phyloP scores from a whole-genome alignment of 2,888 invertebrate genomes.

The Diachrysia chrysitis region DNA sequence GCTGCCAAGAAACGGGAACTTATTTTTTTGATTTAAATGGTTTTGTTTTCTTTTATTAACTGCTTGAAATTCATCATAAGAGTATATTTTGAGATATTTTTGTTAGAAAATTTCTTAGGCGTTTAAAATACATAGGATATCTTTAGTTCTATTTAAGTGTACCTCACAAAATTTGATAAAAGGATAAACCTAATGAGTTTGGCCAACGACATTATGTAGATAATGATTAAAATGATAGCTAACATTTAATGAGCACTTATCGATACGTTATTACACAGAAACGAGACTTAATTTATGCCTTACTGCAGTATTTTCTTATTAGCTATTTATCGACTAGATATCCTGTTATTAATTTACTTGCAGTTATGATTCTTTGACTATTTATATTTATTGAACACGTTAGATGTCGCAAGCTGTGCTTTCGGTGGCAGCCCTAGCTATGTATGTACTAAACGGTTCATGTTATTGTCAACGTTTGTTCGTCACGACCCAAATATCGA shows the following conservation, averaged over 20 bases:
- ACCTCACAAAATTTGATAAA: neutral
- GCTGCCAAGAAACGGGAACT: constrained; percentile 26
- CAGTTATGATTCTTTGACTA: constrained; percentile 15
- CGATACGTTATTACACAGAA: constrained; percentile 24
- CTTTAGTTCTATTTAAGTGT: neutral
- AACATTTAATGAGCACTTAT: constrained; percentile 9
- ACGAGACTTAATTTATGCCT: constrained; percentile 8
- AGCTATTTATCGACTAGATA: constrained; percentile 4
- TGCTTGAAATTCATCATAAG: too few species aligned
- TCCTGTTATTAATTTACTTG: constrained; percentile 16
- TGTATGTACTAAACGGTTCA: constrained; percentile 35
- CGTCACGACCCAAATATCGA: constrained; percentile 76
- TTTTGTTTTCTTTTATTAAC: neutral
- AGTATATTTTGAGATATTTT: too few species aligned
- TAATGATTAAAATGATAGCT: constrained; percentile 21
- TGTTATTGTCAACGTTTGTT: constrained; percentile 65
- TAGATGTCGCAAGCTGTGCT: constrained; percentile 16
- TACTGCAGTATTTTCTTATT: constrained; percentile 5
- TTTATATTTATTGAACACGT: constrained; percentile 55
- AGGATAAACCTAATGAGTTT: constrained; percentile 27
- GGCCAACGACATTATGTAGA: constrained; percentile 10
- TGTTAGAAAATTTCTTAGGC: too few species aligned
- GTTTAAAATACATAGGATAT: neutral
- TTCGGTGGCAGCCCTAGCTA: constrained; percentile 53
- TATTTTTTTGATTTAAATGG: neutral